Base-by-base conservation (phyloP, 2,888 invertebrate genomes). In the Harmothoe impar region DNA sequence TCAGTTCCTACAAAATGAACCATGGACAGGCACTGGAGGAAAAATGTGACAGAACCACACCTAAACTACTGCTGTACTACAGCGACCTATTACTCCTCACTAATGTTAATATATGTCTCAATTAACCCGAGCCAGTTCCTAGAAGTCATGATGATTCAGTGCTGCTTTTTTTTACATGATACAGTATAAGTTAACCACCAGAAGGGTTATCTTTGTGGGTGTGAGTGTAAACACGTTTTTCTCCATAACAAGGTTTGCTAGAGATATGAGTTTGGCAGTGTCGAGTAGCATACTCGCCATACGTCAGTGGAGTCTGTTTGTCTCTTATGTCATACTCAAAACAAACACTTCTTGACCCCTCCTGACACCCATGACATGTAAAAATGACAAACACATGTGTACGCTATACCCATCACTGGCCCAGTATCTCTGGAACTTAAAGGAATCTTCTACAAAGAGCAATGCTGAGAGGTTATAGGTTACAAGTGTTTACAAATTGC, bases 301-400 rank as follows among this genome's bases (percentile, higher is more conserved):
- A 81, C 81, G 43, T 72, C 33, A 33, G n/a, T 17, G 17, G 81
- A 81, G 43, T 25, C 81, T 33, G 81, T 35, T 33, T 81, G 81
- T 33, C 81, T 35, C 43, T 35, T 25, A 81, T 43, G 81, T 43
- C 81, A 81, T 17, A 23, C n/a, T 33, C 81, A n/a, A 77, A 81
- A 81, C 81, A 81, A 81, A 81, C 81, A 81, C 20, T 81, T 35
- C 81, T 43, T 81, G 20, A 25, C 81, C 43, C 20, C 81, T 43
- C 81, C 43, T 81, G 15, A 81, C 81, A 43, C 23, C 43, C n/a
- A 33, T 20, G n/a, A 35, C 81, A 81, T 81, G 10, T 33, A 81
- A 35, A 62, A 35, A 20, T 43, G 25, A 23, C 81, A 81, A 33
- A 43, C 81, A 43, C n/a, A 81, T 43, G 23, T 23, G 25, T 31